phyloP scores from a whole-genome alignment of 2,113 vertebrate genomes.

The Dasyprocta punctata region DNA sequence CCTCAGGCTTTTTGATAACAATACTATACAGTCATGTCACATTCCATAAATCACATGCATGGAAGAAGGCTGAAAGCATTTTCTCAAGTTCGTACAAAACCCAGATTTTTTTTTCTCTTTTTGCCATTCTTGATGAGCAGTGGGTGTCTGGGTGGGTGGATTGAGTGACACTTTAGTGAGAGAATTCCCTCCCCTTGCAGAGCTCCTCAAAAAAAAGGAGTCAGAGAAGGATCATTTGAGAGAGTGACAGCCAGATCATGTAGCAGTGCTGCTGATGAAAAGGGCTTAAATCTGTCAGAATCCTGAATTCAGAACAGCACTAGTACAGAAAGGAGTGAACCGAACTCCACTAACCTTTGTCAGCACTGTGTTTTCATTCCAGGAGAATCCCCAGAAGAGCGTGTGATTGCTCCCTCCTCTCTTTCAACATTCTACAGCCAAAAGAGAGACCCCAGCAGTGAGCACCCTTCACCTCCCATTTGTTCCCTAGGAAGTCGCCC shows the following conservation, averaged over 20 bases:
- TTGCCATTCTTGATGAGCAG: constrained; percentile 78
- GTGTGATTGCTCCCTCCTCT: constrained; percentile 62
- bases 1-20: constrained; percentile 66
- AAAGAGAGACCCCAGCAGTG: constrained; percentile 73
- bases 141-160: constrained; percentile 88
- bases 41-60: constrained; percentile 27
- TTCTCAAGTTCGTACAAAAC: constrained; percentile 81
- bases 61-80: constrained; percentile 66
- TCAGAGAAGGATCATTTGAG: constrained; percentile 81
- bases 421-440: constrained; percentile 78
- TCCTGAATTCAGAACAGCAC: constrained; percentile 78
- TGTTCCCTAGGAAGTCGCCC: constrained; percentile 59
- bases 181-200: constrained; percentile 83
- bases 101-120: constrained; percentile 50
- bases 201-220: constrained; percentile 77
- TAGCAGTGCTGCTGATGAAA: constrained; percentile 73
- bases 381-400: constrained; percentile 59
- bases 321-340: constrained; percentile 44
- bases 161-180: constrained; percentile 86
- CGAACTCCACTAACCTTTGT: constrained; percentile 75
- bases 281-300: constrained; percentile 82
- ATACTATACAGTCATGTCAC: not conserved
- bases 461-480: constrained; percentile 68
- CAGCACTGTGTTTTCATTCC: constrained; percentile 74
- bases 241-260: constrained; percentile 84